Percentiles rank a stretch among this genome's conserved stretches.
Evolutionary conservation across 2,113 vertebrate species (phyloP).

Genomic region (Vulpes vulpes): DNA sequence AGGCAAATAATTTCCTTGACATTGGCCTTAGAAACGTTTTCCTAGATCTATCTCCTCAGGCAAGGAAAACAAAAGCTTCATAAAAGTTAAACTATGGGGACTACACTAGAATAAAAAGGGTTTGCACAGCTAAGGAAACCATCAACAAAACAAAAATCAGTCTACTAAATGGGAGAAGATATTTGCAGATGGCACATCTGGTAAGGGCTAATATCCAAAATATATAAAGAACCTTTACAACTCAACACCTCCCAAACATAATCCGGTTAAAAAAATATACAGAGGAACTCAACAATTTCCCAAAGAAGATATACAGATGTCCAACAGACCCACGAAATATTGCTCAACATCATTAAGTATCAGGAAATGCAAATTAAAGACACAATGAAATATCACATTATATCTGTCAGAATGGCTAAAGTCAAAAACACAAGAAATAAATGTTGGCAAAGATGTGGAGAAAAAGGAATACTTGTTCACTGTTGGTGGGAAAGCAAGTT

Average conservation of each 20-base stretch:
- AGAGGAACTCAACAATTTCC: neutral
- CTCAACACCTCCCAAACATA: neutral
- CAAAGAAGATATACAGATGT: neutral
- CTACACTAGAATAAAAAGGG: neutral
- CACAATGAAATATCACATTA: neutral
- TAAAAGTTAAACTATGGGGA: neutral
- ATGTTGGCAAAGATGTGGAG: neutral
- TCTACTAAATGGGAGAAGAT: neutral
- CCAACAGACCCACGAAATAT: neutral
- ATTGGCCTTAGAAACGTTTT: neutral
- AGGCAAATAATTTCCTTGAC: neutral
- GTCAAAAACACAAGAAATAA: neutral
- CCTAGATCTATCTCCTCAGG: neutral
- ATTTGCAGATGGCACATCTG: neutral
- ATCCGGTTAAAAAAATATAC: neutral
- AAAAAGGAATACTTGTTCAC: neutral
- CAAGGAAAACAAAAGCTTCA: neutral
- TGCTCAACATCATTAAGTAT: neutral
- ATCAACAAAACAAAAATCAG: neutral
- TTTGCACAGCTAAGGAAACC: neutral
- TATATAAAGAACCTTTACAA: neutral
- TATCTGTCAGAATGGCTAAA: neutral
- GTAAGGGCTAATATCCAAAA: neutral
- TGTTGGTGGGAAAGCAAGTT: neutral
- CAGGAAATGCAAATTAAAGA: neutral